Evolutionary conservation across 2,888 invertebrate species (phyloP), one percentile per base, ranked within the genome.

Genomic region (Malthinus flaveolus): DNA sequence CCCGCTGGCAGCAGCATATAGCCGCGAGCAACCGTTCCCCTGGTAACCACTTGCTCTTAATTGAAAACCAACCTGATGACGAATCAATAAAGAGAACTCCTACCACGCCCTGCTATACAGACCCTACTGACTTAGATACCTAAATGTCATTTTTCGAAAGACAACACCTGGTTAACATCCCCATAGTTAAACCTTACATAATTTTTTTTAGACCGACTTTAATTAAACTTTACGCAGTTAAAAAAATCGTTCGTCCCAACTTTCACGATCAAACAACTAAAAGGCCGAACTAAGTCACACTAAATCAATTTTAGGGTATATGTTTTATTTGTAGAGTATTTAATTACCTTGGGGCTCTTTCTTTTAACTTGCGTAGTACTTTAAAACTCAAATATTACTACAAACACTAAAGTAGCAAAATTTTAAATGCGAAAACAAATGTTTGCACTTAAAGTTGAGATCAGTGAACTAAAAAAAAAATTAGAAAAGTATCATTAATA

Each of bases 1-100:
- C 49, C 60, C 62, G 62, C 53, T 55, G 64, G 65, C 59, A 62
- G 65, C 65, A 49, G 63, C 60, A 53, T 42, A 13, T 59, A 48
- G 60, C 64, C 58, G 57, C 56, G 62, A 62, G 63, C 60, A 62
- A 61, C 60, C 73, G 79, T 79, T 76, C 75, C 79, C 79, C 71
- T 77, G 76, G 78, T 75, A 76, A 79, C 79, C 78, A 77, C 78
- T 78, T 76, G 78, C 78, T 78, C 78, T 79, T 79, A 79, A 79
- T 79, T 79, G 79, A 78, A 79, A 79, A 78, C 76, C 78, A 76
- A 79, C 77, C 78, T 78, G 79, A 79, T 79, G 78, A 79, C 78
- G 78, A 79, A 79, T 79, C 79, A 78, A 79, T 79, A 79, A 78
- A 76, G 74, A 71, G 73, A 72, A 72, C 71, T 70, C 66, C 68